Base-by-base conservation (phyloP, 2,797 vertebrate genomes). In the Mormyrops boulengeri region DNA sequence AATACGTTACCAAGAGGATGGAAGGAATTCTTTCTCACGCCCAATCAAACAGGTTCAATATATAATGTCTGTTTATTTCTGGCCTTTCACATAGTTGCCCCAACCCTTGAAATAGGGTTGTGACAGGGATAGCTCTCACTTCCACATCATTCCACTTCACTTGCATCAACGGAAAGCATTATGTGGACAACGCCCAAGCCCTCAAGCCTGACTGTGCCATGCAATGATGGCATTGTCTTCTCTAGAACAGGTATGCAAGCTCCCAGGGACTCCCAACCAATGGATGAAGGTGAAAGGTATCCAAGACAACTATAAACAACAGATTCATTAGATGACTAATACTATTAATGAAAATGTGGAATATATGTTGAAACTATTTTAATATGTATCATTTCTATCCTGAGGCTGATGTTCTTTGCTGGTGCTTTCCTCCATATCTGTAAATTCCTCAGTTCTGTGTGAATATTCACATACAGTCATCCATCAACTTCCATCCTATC, bases 171-270 rank as follows among this genome's bases (percentile, higher is more conserved):
- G 84, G 22, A 85, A 85, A 85, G 26, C 22, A 52, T 85, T 50
- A 38, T 41, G 38, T 41, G 38, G 73, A 80, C 73, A 80, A 80
- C 73, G 5, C 73, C 73, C 73, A 47, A 47, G 49, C 47, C 26
- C 85, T 50, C 52, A 19, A 60, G 85, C 52, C 85, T 57, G 85
- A 85, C 85, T 8, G 12, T 86, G 85, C 85, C 85, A 38, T 55
- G 26, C 8, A 52, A 86, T 55, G 50, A 26, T 55, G 85, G 52
- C 52, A 87, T 55, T 50, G 26, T 85, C 73, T 85, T 85, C 44
- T 49, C 19, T 12, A 11, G 44, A 85, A 85, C 41, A 85, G 8
- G 6, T 34, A 34, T 55, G 85, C 85, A 34, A 30, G 47, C 12
- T 85, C 7, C n/a, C 84, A 85, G 22, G 26, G n/a, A 85, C 22